Evolutionary conservation across 2,113 vertebrate genomes (phyloP).

Genomic region (Carassius gibelio): DNA sequence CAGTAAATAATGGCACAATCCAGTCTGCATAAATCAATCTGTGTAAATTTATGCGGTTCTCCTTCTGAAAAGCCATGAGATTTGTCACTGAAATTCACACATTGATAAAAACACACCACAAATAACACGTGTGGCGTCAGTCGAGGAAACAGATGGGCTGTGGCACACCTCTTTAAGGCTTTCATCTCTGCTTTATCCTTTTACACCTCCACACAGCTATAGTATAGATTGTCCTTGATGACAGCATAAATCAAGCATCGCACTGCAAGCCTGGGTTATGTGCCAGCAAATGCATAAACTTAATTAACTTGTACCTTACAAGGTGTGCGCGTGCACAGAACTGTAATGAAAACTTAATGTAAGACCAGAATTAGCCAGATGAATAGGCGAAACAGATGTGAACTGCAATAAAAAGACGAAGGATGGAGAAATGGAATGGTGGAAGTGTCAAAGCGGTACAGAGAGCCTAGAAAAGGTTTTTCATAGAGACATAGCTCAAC

Average conservation of each 20-base stretch:
- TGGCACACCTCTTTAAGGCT: background rate
- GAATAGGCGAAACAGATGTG: constrained; percentile 32
- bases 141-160: constrained; percentile 4
- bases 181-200: constrained; percentile 28
- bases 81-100: constrained; percentile 8
- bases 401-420: constrained; percentile 5
- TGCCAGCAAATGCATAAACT: constrained; percentile 56
- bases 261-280: constrained; percentile 33
- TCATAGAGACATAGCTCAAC: background rate
- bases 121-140: background rate
- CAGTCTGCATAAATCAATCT: background rate
- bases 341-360: constrained; percentile 40
- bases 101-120: background rate
- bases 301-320: constrained; percentile 56
- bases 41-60: background rate
- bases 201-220: constrained; percentile 34
- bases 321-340: constrained; percentile 27
- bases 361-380: constrained; percentile 21
- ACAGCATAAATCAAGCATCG: constrained; percentile 51
- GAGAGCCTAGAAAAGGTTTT: background rate
- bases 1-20: background rate
- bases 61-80: constrained; percentile 9
- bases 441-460: background rate
- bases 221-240: constrained; percentile 57
- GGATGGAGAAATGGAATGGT: background rate